Evolutionary conservation across 2,113 vertebrate genomes (phyloP).

Genomic region (Silurus asotus): DNA sequence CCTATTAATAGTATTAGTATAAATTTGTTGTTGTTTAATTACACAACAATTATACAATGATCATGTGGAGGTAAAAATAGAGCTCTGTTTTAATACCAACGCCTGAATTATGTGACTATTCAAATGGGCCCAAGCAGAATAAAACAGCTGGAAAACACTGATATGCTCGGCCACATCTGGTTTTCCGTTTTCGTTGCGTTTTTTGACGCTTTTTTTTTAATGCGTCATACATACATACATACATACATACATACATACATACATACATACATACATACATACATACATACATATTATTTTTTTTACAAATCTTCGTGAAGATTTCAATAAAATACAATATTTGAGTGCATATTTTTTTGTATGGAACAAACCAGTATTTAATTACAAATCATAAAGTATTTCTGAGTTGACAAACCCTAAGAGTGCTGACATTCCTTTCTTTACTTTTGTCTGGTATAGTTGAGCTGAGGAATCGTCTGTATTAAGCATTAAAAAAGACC

Average conservation of each 20-base stretch:
- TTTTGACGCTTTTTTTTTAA: neutral
- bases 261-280: neutral
- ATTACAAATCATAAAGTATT: neutral
- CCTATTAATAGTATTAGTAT: neutral
- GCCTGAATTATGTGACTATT: slow-evolving; percentile 4
- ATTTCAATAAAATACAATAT: neutral
- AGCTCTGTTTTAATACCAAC: slow-evolving; percentile 30
- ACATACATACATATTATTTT: neutral
- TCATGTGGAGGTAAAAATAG: slow-evolving; percentile 29
- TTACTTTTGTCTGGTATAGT: neutral
- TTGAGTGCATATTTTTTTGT: neutral
- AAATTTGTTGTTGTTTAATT: slow-evolving; percentile 5
- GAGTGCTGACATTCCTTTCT: neutral
- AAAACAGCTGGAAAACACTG: slow-evolving; percentile 1
- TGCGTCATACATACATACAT: neutral
- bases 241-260: neutral
- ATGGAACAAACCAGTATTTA: neutral
- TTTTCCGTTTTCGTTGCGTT: neutral
- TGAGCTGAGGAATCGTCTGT: neutral
- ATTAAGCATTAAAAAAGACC: neutral
- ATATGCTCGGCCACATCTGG: neutral
- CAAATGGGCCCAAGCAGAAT: slow-evolving; percentile 8
- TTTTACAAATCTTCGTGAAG: neutral
- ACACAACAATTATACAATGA: slow-evolving; percentile 44
- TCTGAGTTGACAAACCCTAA: neutral